Evolutionary conservation across 2,888 invertebrate species (phyloP).

Genomic region (Ecdyonurus torrentis): DNA sequence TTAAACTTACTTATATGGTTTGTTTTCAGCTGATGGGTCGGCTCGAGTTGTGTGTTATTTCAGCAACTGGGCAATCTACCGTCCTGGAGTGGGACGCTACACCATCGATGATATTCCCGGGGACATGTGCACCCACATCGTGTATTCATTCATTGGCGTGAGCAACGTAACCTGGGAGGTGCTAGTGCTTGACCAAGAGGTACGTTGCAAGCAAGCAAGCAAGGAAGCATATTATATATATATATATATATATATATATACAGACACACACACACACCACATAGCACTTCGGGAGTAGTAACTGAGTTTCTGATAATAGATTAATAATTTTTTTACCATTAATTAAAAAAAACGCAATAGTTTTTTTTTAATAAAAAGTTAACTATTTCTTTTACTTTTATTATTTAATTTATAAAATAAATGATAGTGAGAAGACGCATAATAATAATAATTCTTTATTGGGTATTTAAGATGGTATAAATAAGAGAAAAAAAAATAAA

Average conservation of each 20-base stretch:
- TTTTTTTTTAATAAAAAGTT: too few species aligned
- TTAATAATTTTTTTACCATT: neutral
- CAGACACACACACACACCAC: neutral
- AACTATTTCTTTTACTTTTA: too few species aligned
- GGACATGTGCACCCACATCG: constrained; percentile 66
- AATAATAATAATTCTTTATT: too few species aligned
- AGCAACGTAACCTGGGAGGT: constrained; percentile 60
- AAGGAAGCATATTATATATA: neutral
- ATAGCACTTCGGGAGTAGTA: constrained; percentile 21
- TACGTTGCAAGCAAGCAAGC: constrained; percentile 22
- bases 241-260: too few species aligned
- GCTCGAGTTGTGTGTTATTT: constrained; percentile 41
- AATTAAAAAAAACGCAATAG: too few species aligned
- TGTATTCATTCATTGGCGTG: constrained; percentile 80
- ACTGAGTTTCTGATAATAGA: constrained; percentile 22
- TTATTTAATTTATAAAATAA: too few species aligned
- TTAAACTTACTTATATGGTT: neutral
- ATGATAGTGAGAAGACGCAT: too few species aligned
- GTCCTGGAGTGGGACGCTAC: constrained; percentile 66
- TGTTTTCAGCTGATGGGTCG: too few species aligned
- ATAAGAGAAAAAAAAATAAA: too few species aligned
- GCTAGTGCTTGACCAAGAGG: constrained; percentile 64
- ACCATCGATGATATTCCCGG: constrained; percentile 71
- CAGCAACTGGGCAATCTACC: constrained; percentile 73
- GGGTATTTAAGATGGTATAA: too few species aligned